Evolutionary conservation across 2,113 vertebrate genomes (phyloP).

Genomic region (Isichthys henryi): DNA sequence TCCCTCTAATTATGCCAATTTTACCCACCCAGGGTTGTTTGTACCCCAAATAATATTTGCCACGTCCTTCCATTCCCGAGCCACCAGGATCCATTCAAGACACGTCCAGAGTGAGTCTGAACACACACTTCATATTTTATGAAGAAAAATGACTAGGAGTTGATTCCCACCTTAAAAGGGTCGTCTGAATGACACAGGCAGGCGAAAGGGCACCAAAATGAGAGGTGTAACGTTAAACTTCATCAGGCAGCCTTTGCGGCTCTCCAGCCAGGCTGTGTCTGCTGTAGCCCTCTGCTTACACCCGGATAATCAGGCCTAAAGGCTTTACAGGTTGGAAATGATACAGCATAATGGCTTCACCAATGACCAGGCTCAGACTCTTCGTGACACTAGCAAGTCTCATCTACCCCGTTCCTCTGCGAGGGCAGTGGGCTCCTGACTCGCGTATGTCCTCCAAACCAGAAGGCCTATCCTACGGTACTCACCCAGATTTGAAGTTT

Average conservation of each 20-base stretch:
- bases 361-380: neutral
- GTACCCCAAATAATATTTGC: neutral
- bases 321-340: neutral
- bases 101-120: neutral
- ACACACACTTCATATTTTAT: neutral
- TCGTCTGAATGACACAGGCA: neutral
- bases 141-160: neutral
- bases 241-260: neutral
- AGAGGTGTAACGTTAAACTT: neutral
- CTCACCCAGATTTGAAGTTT: constrained; percentile 98
- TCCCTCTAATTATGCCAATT: neutral
- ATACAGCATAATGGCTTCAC: neutral
- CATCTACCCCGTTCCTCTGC: neutral
- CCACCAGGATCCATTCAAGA: neutral
- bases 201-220: neutral
- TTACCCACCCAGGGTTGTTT: neutral
- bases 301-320: constrained; percentile 7
- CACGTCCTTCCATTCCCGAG: neutral
- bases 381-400: neutral
- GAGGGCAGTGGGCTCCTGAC: neutral
- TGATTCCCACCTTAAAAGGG: neutral
- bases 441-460: neutral
- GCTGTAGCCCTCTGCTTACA: neutral
- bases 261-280: neutral
- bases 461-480: neutral